Base-by-base conservation (phyloP, 2,797 vertebrate genomes). In the Propithecus deckenii region DNA sequence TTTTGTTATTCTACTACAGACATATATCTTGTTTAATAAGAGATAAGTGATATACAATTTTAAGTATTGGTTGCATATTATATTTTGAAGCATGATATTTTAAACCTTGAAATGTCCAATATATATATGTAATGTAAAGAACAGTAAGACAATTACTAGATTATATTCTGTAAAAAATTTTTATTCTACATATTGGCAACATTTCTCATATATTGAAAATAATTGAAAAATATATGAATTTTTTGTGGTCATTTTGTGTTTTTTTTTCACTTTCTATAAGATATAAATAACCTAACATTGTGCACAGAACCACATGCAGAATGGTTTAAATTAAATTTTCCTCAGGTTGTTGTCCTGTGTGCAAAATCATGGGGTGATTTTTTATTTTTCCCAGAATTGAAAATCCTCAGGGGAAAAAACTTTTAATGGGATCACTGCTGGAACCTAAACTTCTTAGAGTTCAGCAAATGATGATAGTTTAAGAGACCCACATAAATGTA, bases 371-470 rank as follows among this genome's bases (percentile, higher is more conserved):
- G n/a, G 52, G 3, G 11, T 18, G 18, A 65, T 2, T 20, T 89
- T 75, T 55, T 0, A 30, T 76, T 94, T 75, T 69, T 18, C 2
- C 15, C 57, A 48, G 7, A 92, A 78, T 11, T 91, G 32, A 14
- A 90, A 55, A 76, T 10, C 2, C 1, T 75, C 52, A 48, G 43
- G 84, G 41, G 72, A 94, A 2, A 95, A 95, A 78, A 43, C 52
- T 97, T 95, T 81, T 92, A n/a, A 78, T 91, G n/a, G 7, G 48
- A 96, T 91, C 50, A 22, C 1, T 94, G 81, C 81, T 95, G 86
- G 55, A 97, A 12, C 25, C 92, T 74, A 86, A 92, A 43, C 14
- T 91, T 91, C 35, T 94, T 85, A 52, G 65, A 65, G 14, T 87
- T 76, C 35, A 90, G 43, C 9, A 96, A 25, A 32, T 80, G 50